Evolutionary conservation across 2,797 vertebrate genomes (phyloP).

Genomic region (Chelmon rostratus): DNA sequence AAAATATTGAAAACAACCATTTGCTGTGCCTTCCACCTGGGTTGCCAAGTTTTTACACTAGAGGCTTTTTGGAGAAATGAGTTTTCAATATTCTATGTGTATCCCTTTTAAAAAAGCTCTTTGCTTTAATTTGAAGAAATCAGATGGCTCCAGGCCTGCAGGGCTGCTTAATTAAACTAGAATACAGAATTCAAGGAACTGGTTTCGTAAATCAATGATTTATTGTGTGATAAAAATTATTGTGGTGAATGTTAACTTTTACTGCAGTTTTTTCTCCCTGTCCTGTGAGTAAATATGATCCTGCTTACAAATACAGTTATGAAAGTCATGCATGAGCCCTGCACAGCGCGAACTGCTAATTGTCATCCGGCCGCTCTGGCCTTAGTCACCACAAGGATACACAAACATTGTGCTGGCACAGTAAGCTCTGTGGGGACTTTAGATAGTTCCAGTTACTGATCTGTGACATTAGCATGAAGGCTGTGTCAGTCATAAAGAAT

Average conservation of each 20-base stretch:
- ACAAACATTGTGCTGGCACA: constrained; percentile 55
- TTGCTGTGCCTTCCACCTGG: constrained; percentile 30
- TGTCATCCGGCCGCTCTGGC: constrained; percentile 40
- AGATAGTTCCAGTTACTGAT: constrained; percentile 60
- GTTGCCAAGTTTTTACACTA: constrained; percentile 49
- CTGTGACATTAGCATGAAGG: constrained; percentile 51
- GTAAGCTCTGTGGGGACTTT: constrained; percentile 41
- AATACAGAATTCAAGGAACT: constrained; percentile 23
- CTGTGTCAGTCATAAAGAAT: constrained; percentile 40
- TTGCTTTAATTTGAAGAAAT: constrained; percentile 50
- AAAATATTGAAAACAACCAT: constrained; percentile 53
- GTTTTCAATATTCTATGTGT: constrained; percentile 42
- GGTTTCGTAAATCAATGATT: constrained; percentile 22
- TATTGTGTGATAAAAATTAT: constrained; percentile 24
- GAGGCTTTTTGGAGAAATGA: constrained; percentile 22
- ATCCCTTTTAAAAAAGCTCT: constrained; percentile 28
- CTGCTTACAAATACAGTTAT: constrained; percentile 19
- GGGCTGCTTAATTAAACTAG: constrained; percentile 39
- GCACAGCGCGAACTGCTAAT: constrained; percentile 47
- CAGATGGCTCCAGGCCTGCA: constrained; percentile 15
- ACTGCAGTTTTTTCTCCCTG: not conserved
- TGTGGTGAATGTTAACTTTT: constrained; percentile 21
- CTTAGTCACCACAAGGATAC: constrained; percentile 26
- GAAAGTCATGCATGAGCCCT: constrained; percentile 47
- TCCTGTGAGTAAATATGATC: constrained; percentile 45